phyloP scores from a whole-genome alignment of 2,113 vertebrate species.

The Dromaius novaehollandiae region DNA sequence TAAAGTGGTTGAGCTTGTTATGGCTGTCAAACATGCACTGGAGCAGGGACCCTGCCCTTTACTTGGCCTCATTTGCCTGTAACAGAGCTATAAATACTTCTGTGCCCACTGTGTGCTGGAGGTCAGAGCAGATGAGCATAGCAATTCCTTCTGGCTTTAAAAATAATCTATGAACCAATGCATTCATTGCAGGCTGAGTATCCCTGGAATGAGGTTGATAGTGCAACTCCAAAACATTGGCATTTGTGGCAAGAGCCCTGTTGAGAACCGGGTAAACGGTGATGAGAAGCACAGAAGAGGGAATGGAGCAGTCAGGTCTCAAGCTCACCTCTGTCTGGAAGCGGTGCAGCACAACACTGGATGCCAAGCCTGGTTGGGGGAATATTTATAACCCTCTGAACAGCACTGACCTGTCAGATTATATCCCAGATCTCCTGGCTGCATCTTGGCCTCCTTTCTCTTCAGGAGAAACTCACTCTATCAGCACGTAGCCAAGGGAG shows the following conservation, averaged over 20 bases:
- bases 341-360: neutral
- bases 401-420: neutral
- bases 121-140: conserved; percentile 35
- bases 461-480: neutral
- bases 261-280: neutral
- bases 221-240: neutral
- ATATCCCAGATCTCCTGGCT: neutral
- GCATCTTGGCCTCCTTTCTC: neutral
- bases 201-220: neutral
- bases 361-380: neutral
- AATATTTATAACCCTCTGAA: neutral
- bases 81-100: conserved; percentile 63
- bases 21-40: neutral
- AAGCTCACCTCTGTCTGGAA: neutral
- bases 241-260: neutral
- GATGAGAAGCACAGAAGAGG: neutral
- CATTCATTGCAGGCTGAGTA: conserved; percentile 28
- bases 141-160: conserved; percentile 47
- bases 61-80: neutral
- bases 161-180: conserved; percentile 56
- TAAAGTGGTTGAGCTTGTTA: conserved; percentile 7
- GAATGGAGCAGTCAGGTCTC: neutral
- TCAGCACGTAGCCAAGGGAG: neutral
- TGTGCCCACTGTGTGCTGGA: conserved; percentile 10
- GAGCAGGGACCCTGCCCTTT: neutral